Base-by-base conservation (phyloP, 2,113 vertebrate species). In the Holacanthus passer region DNA sequence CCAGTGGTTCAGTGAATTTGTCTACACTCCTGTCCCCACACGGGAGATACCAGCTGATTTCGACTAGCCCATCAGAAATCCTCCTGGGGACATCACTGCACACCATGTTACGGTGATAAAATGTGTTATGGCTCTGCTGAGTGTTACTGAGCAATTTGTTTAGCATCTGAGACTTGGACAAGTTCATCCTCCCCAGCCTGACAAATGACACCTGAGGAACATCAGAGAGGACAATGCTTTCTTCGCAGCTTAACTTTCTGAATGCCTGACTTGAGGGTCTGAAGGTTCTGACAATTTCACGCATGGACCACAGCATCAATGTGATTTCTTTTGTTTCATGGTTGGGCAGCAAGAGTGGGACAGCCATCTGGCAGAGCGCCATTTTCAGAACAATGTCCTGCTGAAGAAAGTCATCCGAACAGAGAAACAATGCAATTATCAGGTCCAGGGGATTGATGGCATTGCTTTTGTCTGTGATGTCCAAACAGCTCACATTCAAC, bases 151-250 rank as follows among this genome's bases (percentile, higher is more conserved):
- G 77, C 6, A 95, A 47, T 9, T 76, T 65, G 65, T 95, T 96
- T 50, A 96, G 83, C 37, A 93, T 83, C 53, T 86, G 79, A 64
- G 95, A 96, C 77, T 96, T 96, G 45, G 94, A 95, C 14, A 93
- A 50, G 24, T 53, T 89, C 31, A 58, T 83, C 43, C 47, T 50
- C 37, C 95, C 92, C 7, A 96, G 47, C 17, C 93, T 93, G 50
- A 95, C 93, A 53, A 96, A 96, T 11, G 95, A 96, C n/a, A 95
- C 60, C 68, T 94, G 73, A 4, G 95, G 94, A 84, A 95, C 73
- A 29, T 90, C 52, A 5, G 63, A 52, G 17, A 63, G 43, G 1
- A 84, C 80, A 20, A 95, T 66, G 66, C 73, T 83, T 17, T 77
- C 39, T 20, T 90, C 88, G 0, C 69, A 70, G 24, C 84, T 91